Percentiles rank a stretch among this genome's conserved stretches.
These are phyloP conservation scores for Drosophila sp. DNA, from an alignment of 1,140 invertebrate species.

Conservation along the genomic window DNA sequence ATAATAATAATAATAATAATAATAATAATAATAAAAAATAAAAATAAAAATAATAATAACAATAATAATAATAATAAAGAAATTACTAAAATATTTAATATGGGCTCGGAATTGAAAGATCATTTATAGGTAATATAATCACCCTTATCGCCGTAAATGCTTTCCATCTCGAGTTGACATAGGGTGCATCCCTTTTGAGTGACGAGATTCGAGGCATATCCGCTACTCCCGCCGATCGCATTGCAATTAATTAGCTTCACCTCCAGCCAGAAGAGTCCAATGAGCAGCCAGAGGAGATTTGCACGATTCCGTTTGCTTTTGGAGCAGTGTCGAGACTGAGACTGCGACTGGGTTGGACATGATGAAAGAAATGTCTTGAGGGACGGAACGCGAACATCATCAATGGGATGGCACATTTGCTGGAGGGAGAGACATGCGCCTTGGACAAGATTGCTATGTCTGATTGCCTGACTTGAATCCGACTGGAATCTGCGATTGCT, in stretches of 20 bases:
- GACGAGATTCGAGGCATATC: constrained; percentile 58
- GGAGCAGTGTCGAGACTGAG: constrained; percentile 39
- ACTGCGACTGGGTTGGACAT: constrained; percentile 15
- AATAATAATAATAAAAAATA: too few relatives aligned
- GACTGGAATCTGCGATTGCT: constrained; percentile 21
- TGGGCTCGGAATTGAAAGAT: too few relatives aligned
- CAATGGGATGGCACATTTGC: constrained; percentile 1
- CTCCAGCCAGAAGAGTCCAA: constrained; percentile 79
- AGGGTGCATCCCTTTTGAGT: constrained; percentile 64
- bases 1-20: too few relatives aligned
- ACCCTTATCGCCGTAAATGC: constrained; percentile 62
- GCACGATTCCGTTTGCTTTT: constrained; percentile 58
- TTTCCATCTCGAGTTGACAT: constrained; percentile 56
- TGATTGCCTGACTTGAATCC: constrained; percentile 19
- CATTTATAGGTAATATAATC: constrained; percentile 15
- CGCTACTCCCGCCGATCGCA: constrained; percentile 50
- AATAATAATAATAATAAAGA: too few relatives aligned
- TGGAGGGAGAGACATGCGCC: constrained; percentile 23
- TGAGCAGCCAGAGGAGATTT: constrained; percentile 78
- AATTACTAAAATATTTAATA: too few relatives aligned
- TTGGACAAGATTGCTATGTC: neutral
- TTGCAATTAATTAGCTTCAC: constrained; percentile 74
- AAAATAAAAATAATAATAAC: too few relatives aligned
- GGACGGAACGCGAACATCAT: constrained; percentile 30
- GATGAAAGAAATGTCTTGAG: constrained; percentile 39